Evolutionary conservation across 2,888 invertebrate genomes (phyloP), one percentile per base, ranked within the genome.

Genomic region (Melanotus villosus): DNA sequence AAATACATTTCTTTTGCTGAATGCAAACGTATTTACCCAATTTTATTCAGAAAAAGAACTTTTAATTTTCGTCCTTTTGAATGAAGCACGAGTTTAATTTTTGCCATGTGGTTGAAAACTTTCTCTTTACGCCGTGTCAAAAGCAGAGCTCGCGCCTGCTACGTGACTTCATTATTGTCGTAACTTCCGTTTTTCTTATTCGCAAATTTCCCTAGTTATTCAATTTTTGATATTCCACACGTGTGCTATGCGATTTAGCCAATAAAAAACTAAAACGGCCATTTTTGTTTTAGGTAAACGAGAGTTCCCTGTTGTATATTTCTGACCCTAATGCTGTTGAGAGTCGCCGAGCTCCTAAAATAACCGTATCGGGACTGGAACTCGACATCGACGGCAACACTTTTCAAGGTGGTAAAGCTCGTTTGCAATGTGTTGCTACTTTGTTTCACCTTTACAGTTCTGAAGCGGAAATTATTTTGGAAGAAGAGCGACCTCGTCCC

Each of bases 401-500:
- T 65, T 92, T 91, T 81, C 88, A 88, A 82, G 87, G 89, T 34
- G 90, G 91, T 72, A 89, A 88, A 79, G 86, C 92, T 68, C 88
- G 88, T 71, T 85, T 92, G 75, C 88, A 89, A 77, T 92, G 92
- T 83, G 88, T 89, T 78, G 91, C 90, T 64, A 89, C 87, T 77
- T 86, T 92, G 82, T 91, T 91, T 86, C 89, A 90, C 82, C 85
- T 92, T 77, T 91, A 92, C 83, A 87, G 88, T 75, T 87, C 88
- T 75, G 86, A 89, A 74, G 87, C 88, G 62, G 90, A 90, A 82
- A 85, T 89, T 73, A 85, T 89, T 77, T 86, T 92, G 79, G 91
- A 91, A 83, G 92, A 92, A 85, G 92, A 92, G 83, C 90, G 90
- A 79, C 92, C 93, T 68, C 88, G 91, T 83, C 89, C 92, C 76